A percentile compares a stretch with the other conserved stretches of the same genome.
Conservation (phyloP, 2,888 invertebrate species). For the Nephrotoma flavescens region DNA sequence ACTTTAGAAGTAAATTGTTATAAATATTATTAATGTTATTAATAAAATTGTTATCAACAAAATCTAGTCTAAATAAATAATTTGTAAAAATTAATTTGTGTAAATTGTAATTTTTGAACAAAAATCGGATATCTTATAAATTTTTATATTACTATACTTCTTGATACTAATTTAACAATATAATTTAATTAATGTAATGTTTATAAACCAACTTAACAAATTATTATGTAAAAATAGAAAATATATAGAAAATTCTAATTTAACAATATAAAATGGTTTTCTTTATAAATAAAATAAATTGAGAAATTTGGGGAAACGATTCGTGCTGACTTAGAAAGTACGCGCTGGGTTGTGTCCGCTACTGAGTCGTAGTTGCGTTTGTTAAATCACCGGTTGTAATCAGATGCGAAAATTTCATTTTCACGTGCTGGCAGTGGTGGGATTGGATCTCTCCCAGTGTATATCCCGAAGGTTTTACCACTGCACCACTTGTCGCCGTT, state of each 20-base stretch:
- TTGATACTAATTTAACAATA: not conserved
- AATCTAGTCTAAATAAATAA: not conserved
- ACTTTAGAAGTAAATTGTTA: not conserved
- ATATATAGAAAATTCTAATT: not conserved
- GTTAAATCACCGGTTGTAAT: too few species aligned
- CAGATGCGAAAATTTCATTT: too few species aligned
- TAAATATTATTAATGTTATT: not conserved
- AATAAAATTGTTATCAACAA: not conserved
- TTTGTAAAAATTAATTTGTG: not conserved
- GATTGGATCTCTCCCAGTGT: too few species aligned
- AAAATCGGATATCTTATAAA: not conserved
- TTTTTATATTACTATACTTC: too few species aligned
- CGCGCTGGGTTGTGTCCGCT: too few species aligned
- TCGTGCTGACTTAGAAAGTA: too few species aligned
- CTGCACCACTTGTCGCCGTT: too few species aligned
- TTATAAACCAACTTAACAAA: not conserved
- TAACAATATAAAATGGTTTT: not conserved
- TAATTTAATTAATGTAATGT: not conserved
- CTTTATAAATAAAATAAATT: not conserved
- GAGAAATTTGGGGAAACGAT: too few species aligned
- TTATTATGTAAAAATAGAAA: not conserved
- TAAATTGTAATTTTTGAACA: not conserved
- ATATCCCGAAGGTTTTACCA: too few species aligned
- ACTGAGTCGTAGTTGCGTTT: too few species aligned
- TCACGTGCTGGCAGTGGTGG: too few species aligned